These are phyloP conservation scores for Caerostris darwini DNA, from an alignment of 1,140 invertebrate species.

Conservation along the genomic window DNA sequence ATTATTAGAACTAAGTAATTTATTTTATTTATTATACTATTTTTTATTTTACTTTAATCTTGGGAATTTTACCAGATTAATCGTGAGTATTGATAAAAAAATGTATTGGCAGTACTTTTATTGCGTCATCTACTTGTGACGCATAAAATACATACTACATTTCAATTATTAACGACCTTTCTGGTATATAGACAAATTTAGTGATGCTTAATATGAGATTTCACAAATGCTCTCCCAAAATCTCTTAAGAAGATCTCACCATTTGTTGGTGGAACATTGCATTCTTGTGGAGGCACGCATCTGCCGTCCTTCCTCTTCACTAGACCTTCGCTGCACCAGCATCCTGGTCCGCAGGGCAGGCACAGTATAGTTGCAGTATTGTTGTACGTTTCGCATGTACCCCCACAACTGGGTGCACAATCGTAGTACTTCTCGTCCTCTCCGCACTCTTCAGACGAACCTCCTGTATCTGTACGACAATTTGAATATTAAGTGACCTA, in stretches of 20 bases:
- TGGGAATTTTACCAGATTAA: no score
- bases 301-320: background rate
- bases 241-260: background rate
- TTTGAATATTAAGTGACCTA: background rate
- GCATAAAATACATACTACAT: no score
- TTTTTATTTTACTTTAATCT: no score
- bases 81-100: no score
- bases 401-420: slow-evolving; percentile 26
- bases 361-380: background rate
- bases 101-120: no score
- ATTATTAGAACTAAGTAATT: no score
- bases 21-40: no score
- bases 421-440: background rate
- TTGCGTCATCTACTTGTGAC: no score
- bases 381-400: background rate
- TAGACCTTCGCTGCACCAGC: background rate
- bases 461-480: background rate
- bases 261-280: background rate
- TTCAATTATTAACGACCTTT: no score
- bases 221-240: no score
- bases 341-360: background rate
- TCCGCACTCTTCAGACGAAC: background rate
- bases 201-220: no score
- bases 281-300: background rate
- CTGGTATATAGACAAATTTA: no score